Base-by-base conservation (phyloP, 1,140 invertebrate species). In the Eupristina koningsbergeri region DNA sequence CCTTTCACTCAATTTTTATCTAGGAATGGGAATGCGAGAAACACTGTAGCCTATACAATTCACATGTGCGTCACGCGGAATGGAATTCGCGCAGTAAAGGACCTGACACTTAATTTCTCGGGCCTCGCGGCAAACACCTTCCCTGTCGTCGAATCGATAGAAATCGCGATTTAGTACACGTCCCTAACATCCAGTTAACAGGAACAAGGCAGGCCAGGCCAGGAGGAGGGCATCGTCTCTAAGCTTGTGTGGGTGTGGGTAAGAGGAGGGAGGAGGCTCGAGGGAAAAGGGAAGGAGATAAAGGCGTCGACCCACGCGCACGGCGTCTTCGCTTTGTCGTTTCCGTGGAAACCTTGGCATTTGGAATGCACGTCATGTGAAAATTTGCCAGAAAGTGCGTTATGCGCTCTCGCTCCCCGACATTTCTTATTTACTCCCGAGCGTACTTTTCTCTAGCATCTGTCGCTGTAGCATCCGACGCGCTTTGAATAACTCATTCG, bases 331-430 rank as follows among this genome's bases (percentile, higher is more conserved):
- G 29, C 41, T 31, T 53, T 31, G 63, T 87, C 86, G 88, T 80
- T 89, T 88, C 86, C 86, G 71, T 86, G 85, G 86, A 87, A 89
- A 84, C 83, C 86, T 87, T 84, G 87, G 80, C 77, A 84, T 87
- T 88, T 89, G 87, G 86, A 89, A 88, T 87, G 85, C 87, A 80
- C 83, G 85, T 85, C 87, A 87, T 86, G 86, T 86, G 88, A 90
- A 86, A 89, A 90, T 88, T 58, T 85, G 80, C 50, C 63, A 89
- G 85, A 87, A 87, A 88, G 82, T 84, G 69, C 74, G 78, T 15
- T 13, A 0, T 31, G 13, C n/a, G 22, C 19, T 3, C 19, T 9
- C 47, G 47, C 19, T 26, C 53, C 22, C 61, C 8, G 7, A 64
- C 19, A n/a, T 71, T 71, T 41, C 36, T 71, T 71, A 41, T 71